phyloP scores from a whole-genome alignment of 2,113 vertebrate genomes.

The Colius striatus region DNA sequence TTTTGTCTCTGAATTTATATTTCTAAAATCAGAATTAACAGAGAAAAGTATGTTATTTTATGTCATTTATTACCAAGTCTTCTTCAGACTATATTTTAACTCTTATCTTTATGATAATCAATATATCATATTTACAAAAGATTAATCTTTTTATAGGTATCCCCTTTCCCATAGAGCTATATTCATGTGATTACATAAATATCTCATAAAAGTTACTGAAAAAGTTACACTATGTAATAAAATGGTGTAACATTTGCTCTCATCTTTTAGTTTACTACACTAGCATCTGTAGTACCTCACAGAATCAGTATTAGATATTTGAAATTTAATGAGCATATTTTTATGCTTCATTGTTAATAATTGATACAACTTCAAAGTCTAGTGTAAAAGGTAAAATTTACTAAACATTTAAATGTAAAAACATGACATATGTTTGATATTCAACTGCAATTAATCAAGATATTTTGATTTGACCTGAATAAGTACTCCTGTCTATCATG shows the following conservation, averaged over 20 bases:
- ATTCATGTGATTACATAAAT: background rate
- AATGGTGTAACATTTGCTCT: background rate
- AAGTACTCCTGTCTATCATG: background rate
- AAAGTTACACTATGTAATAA: background rate
- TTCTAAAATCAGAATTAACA: background rate
- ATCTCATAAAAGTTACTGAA: background rate
- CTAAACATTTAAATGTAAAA: background rate
- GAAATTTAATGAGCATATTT: background rate
- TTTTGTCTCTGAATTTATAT: background rate
- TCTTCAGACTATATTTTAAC: background rate
- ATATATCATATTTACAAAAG: background rate
- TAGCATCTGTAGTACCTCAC: background rate
- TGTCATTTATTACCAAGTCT: background rate
- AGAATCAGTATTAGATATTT: background rate
- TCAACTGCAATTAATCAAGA: background rate
- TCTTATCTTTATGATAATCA: background rate
- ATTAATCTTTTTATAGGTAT: background rate
- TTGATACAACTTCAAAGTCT: background rate
- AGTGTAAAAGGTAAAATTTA: background rate
- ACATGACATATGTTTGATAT: background rate
- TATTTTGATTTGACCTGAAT: background rate
- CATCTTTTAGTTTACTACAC: background rate
- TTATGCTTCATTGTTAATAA: background rate
- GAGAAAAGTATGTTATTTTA: background rate
- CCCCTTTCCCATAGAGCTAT: background rate